Evolutionary conservation across 2,888 invertebrate genomes (phyloP).

Genomic region (Eupeodes luniger): DNA sequence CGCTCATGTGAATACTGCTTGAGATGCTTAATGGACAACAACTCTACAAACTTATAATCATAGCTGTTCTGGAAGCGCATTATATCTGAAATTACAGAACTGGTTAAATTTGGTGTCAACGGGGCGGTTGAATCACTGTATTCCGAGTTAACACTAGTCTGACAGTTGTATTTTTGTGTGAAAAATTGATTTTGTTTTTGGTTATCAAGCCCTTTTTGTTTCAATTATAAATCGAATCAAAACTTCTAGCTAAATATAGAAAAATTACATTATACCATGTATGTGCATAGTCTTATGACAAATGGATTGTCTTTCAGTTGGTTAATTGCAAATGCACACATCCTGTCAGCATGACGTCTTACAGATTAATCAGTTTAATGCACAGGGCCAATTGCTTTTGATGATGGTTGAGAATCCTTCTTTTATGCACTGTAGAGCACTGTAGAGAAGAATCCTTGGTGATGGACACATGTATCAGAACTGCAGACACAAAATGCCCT

Average conservation of each 20-base stretch:
- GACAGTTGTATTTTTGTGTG: too few relatives aligned
- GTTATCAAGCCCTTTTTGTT: too few relatives aligned
- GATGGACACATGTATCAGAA: constrained; percentile 7
- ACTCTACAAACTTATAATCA: too few relatives aligned
- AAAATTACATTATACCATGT: neutral
- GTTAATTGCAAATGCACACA: constrained; percentile 18
- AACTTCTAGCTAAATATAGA: neutral
- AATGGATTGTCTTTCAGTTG: constrained; percentile 4
- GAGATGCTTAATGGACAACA: too few relatives aligned
- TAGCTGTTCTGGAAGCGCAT: too few relatives aligned
- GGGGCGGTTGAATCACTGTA: too few relatives aligned
- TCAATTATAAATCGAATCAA: neutral
- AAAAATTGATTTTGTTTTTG: too few relatives aligned
- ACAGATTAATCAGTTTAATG: constrained; percentile 50
- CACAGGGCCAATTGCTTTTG: constrained; percentile 36
- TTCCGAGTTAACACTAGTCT: too few relatives aligned
- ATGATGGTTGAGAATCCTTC: neutral
- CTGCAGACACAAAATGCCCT: constrained; percentile 10
- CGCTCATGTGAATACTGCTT: too few relatives aligned
- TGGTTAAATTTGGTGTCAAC: too few relatives aligned
- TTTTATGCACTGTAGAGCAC: neutral
- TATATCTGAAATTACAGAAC: too few relatives aligned
- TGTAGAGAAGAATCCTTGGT: neutral
- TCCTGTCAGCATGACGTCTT: constrained; percentile 61
- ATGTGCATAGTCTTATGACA: neutral